Evolutionary conservation across 2,113 vertebrate genomes (phyloP).

Genomic region (Taurulus bubalis): DNA sequence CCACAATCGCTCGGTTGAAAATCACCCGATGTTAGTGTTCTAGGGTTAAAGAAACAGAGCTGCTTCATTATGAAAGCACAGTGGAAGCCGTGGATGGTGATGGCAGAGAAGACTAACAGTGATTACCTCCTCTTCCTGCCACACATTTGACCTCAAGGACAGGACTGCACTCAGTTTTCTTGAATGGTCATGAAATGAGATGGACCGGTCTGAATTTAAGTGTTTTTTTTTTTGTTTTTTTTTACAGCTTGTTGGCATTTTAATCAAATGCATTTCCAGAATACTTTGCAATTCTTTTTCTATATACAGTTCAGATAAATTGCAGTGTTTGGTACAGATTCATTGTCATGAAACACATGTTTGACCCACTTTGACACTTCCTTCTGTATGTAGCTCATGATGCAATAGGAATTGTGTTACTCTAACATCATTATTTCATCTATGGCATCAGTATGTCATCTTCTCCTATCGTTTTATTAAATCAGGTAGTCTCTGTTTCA

Average conservation of each 20-base stretch:
- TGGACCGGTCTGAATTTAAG: background rate
- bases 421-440: slow-evolving; percentile 14
- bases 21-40: no score
- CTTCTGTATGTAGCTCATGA: background rate
- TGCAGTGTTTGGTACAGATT: background rate
- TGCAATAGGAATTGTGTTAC: background rate
- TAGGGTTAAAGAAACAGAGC: slow-evolving; percentile 8
- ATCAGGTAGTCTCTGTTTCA: background rate
- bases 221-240: no score
- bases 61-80: slow-evolving; percentile 32
- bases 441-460: slow-evolving; percentile 8
- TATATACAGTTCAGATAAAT: background rate
- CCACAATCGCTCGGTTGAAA: no score
- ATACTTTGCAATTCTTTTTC: background rate
- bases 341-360: background rate
- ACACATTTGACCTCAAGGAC: slow-evolving; percentile 22
- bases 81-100: slow-evolving; percentile 3
- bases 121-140: slow-evolving; percentile 31
- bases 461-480: background rate
- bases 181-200: slow-evolving; percentile 18
- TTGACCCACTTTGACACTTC: background rate
- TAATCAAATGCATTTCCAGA: background rate
- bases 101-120: slow-evolving; percentile 36
- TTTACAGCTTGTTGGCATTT: background rate
- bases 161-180: background rate